Base-by-base conservation (phyloP, 2,888 invertebrate genomes). In the Orchestes rusci region DNA sequence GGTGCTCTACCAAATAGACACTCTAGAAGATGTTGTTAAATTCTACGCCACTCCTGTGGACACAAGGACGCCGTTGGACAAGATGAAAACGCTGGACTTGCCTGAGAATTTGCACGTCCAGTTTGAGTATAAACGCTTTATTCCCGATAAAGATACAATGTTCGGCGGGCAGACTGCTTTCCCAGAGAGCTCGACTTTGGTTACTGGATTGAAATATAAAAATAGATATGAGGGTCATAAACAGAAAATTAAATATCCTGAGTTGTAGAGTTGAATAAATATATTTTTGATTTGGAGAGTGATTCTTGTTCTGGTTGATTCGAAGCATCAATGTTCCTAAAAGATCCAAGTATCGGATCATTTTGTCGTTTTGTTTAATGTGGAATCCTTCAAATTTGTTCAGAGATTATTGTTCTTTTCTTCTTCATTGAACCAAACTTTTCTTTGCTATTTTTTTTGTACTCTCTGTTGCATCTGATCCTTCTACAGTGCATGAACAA, bases 21-120 rank as follows among this genome's bases (percentile, higher is more conserved):
- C 79, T 37, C 73, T 91, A 79, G 83, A 73, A 48, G 84, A 90
- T 62, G 70, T 91, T 1, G 69, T 72, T 40, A 59, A 73, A 2
- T 92, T 86, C 66, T 93, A 91, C 61, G 61, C 70, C 37, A 84
- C 82, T 2, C 77, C 82, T 13, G 77, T 92, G 2, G 74, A 79
- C 51, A 77, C 77, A 0, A 73, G 70, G 3, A 79, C 82, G 15
- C 90, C 91, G 12, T 77, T 80, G 58, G 91, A 92, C 55, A 74
- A 76, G 20, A 62, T 91, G 57, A 77, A 75, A 49, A 74, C 70
- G 46, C 75, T 79, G 61, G 80, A 90, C 19, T 68, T 95, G 38
- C 94, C 95, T 0, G 81, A 83, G 59, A 96, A 96, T 71, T 68
- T 96, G 17, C 84, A 93, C 65, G 73, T 95, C 3, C 84, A 87